Conservation (phyloP, 2,888 invertebrate genomes). For the Hemistola chrysoprasaria region DNA sequence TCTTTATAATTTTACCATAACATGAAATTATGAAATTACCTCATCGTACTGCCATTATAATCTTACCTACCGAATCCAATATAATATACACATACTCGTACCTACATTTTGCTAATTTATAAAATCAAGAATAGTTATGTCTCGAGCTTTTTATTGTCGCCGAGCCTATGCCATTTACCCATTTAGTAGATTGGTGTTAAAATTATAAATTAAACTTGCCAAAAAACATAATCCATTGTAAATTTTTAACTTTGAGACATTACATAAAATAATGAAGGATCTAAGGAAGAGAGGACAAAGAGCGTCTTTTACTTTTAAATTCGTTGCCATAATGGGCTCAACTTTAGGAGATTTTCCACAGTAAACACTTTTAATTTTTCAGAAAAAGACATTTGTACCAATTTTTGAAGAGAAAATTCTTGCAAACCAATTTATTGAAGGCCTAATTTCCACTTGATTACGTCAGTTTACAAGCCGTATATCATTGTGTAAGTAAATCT, state of each 20-base stretch:
- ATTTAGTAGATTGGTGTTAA: conserved; percentile 13
- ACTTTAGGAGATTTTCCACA: no score
- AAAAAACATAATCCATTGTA: no score
- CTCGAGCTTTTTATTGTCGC: conserved; percentile 13
- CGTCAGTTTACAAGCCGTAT: conserved; percentile 1
- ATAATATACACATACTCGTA: no score
- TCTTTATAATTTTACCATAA: conserved; percentile 13
- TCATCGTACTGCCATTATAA: conserved; percentile 22
- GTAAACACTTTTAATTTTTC: no score
- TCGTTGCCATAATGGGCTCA: no score
- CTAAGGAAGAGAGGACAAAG: no score
- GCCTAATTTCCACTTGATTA: conserved; percentile 6
- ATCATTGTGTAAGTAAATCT: conserved; percentile 5
- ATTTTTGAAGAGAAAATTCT: no score
- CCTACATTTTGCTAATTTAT: conserved; percentile 16
- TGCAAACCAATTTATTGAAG: conserved; percentile 1
- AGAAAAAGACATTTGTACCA: no score
- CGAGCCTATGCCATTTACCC: conserved; percentile 8
- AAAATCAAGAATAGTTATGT: conserved; percentile 7
- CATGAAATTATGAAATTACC: conserved; percentile 12
- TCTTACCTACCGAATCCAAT: not conserved
- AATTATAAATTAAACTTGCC: not conserved
- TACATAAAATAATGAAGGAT: no score
- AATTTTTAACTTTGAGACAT: no score
- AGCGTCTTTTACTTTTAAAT: no score